Evolutionary conservation across 2,888 invertebrate species (phyloP), one percentile per base, ranked within the genome.

Genomic region (Empis livida): DNA sequence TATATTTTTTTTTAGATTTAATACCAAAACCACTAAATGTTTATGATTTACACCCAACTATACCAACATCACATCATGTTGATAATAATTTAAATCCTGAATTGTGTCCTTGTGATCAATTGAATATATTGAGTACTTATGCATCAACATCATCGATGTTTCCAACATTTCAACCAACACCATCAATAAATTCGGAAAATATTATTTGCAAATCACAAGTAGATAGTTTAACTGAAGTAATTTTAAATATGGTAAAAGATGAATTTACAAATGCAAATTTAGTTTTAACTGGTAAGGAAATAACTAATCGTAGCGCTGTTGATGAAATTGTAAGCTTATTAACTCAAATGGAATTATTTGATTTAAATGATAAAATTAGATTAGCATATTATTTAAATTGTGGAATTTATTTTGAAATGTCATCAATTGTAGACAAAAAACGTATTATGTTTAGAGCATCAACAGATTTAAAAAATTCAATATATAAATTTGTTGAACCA

Each of bases 331-430:
- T 4, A n/a, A 5, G 23, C 9, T 23, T 17, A 57, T 23, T 43
- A 30, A 39, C 16, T 32, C 10, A 15, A 10, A 15, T 47, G n/a
- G 47, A 40, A 10, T 40, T 47, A 27, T 23, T 30, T 15, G 43
- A 47, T 43, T 43, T 47, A 32, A 43, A 43, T 39, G 37, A 31
- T 38, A 17, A 39, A n/a, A 47, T 47, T 23, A 38, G 35, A 8
- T 40, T 27, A 13, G 47, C 47, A 5, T 23, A 43, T 14, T 39
- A 31, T 15, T 32, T 30, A 3, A 37, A 46, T 17, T 40, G 43
- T 14, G 47, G 47, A 10, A 47, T 47, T 14, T 13, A 43, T 5
- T 47, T 47, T 43, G 47, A 47, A 30, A 17, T 43, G 15, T 20
- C 30, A 11, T 43, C 43, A 14, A 20, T 39, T 17, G 27, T 47